Percentiles rank a stretch among this genome's conserved stretches.
Evolutionary conservation across 2,113 vertebrate species (phyloP).

Genomic region (human (Homo sapiens)): GRCh38 chr6:164305501-164306000

Average conservation of each 20-base stretch:
- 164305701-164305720: no score
- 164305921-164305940: background rate
- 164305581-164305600: background rate
- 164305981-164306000: background rate
- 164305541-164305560: background rate
- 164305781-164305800: background rate
- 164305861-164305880: background rate
- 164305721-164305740: background rate
- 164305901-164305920: background rate
- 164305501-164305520: background rate
- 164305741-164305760: no score
- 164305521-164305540: background rate
- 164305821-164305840: background rate
- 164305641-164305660: background rate
- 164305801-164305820: fast-evolving
- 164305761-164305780: background rate
- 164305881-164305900: background rate
- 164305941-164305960: background rate
- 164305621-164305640: no score
- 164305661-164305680: no score
- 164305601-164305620: background rate
- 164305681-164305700: no score
- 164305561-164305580: background rate
- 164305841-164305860: background rate
- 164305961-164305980: background rate